phyloP scores from a whole-genome alignment of 2,113 vertebrate genomes.

The Promerops cafer region DNA sequence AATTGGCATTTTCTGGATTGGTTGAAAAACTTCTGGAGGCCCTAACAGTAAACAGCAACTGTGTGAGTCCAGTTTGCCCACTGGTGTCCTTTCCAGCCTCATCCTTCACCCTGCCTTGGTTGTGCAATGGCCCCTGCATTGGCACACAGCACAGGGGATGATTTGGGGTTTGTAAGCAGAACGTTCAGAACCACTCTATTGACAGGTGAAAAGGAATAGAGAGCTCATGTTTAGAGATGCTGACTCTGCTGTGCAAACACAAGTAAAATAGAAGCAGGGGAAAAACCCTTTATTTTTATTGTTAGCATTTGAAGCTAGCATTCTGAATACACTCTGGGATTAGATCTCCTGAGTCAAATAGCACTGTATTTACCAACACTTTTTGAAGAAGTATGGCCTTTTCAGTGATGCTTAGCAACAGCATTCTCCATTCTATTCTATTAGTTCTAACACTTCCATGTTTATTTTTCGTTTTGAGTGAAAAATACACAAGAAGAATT shows the following conservation, averaged over 20 bases:
- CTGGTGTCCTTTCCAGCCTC: neutral
- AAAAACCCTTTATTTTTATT: neutral
- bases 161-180: neutral
- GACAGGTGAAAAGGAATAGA: neutral
- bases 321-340: neutral
- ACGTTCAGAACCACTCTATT: neutral
- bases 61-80: neutral
- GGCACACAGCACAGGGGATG: neutral
- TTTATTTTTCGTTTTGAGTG: neutral
- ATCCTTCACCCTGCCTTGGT: neutral
- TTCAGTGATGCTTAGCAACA: constrained; percentile 43
- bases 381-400: constrained; percentile 2
- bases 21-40: neutral
- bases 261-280: neutral
- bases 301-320: neutral
- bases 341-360: constrained; percentile 13
- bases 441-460: neutral
- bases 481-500: neutral
- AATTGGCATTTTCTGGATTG: neutral
- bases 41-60: neutral
- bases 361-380: neutral
- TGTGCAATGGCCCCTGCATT: neutral
- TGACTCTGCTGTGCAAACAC: neutral
- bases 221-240: neutral
- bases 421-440: neutral